Evolutionary conservation across 2,888 invertebrate species (phyloP).

Genomic region (Dioctria linearis): DNA sequence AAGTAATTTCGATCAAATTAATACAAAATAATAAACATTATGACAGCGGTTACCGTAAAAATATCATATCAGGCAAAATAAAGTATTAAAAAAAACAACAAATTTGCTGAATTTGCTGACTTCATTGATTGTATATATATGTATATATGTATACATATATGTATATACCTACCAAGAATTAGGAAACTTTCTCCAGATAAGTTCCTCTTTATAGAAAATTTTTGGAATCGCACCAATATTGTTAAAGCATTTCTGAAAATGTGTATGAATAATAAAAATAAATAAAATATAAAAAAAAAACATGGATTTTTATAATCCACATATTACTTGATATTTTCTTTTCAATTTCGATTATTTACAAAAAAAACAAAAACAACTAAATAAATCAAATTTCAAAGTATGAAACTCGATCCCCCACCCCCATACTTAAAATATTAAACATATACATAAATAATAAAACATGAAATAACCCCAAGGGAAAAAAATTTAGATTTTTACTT

Average conservation of each 20-base stretch:
- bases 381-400: too few species aligned
- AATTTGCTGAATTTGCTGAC: not conserved
- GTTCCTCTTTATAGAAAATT: not conserved
- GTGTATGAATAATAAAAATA: conserved; percentile 5
- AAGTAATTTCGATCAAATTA: conserved; percentile 44
- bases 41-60: conserved; percentile 39
- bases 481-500: not conserved
- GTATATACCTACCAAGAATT: not conserved
- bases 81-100: conserved; percentile 15
- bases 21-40: conserved; percentile 38
- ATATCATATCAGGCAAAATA: conserved; percentile 38
- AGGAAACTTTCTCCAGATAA: not conserved
- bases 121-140: not conserved
- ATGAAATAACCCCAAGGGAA: not conserved
- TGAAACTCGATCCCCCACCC: too few species aligned
- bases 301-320: too few species aligned
- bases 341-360: too few species aligned
- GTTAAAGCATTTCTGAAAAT: not conserved
- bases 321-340: too few species aligned
- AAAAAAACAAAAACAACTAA: too few species aligned
- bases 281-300: not conserved
- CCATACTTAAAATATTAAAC: too few species aligned
- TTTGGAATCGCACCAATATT: not conserved
- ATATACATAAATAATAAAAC: not conserved
- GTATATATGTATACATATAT: too few species aligned